Base-by-base conservation (phyloP, 53 echinoderm and acorn worm genomes). In the Paracentrotus lividus region DNA sequence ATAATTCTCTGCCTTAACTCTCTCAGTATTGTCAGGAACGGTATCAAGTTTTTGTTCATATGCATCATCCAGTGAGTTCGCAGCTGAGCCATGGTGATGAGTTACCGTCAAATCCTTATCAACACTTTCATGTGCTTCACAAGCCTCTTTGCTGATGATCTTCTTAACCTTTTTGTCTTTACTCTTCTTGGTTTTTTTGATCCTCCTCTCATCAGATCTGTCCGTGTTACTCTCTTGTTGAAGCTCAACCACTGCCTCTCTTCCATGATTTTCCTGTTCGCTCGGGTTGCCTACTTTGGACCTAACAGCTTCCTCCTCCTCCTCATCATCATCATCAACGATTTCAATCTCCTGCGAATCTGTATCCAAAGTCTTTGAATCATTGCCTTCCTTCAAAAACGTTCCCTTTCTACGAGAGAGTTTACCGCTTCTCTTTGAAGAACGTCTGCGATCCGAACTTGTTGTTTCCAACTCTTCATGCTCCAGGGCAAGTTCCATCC, bases 1-100 rank as follows among this genome's bases (percentile, higher is more conserved):
- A 23, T 91, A 90, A 38, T 94, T 91, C 53, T 94, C 91, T n/a
- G 60, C 84, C 27, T 93, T 84, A 27, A 51, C 86, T 29, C 49
- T 85, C 15, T 85, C 86, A 24, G 10, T n/a, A 1, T 85, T 9
- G 53, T 51, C 32, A 26, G 47, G 86, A 54, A 47, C 0, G 16
- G 49, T 85, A 1, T 27, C 1, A 8, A 29, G 29, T 27, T 64
- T 64, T 7, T 31, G 9, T 27, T 27, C 31, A 64, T 64, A 31
- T 64, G 26, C 9, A 31, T 64, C 64, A 64, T 64, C 29, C 31
- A 29, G 27, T 27, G 27, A 2, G 10, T 29, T 13, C 26, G 8
- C 12, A 64, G 31, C 64, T 13, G 13, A 27, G 9, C 9, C 64
- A 64, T 29, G 64, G 9, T 29, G 64, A 31, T 64, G 27, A 0